Percentiles rank a stretch among this genome's conserved stretches.
These are phyloP conservation scores for Montipora capricornis DNA, from an alignment of 64 coral and sea anemone species.

Conservation along the genomic window DNA sequence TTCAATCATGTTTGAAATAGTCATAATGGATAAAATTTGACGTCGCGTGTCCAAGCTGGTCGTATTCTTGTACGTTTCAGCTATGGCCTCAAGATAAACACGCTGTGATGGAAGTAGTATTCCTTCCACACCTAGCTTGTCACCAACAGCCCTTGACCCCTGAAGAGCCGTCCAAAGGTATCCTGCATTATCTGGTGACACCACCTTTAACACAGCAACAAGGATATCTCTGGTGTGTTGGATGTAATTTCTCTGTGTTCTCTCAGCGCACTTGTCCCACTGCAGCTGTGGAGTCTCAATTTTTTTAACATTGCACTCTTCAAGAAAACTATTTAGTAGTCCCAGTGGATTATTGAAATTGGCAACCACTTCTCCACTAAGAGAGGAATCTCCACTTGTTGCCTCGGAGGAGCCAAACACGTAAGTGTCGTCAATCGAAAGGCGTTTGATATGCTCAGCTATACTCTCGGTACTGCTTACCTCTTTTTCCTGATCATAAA, in stretches of 20 bases:
- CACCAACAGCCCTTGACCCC: slow-evolving; percentile 40
- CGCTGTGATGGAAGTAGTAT: slow-evolving; percentile 19
- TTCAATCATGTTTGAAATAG: background rate
- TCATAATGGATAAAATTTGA: slow-evolving; percentile 54
- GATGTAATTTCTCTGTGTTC: slow-evolving; percentile 27
- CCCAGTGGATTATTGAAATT: background rate
- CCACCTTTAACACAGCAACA: slow-evolving; percentile 2
- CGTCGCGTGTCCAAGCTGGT: slow-evolving; percentile 46
- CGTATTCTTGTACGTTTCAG: slow-evolving; percentile 44
- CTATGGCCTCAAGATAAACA: slow-evolving; percentile 40
- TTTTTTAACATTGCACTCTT: slow-evolving; percentile 3
- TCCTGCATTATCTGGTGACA: slow-evolving; percentile 29
- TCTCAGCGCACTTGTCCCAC: slow-evolving; percentile 13
- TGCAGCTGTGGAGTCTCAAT: background rate
- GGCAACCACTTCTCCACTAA: slow-evolving; percentile 36
- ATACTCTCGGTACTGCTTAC: slow-evolving; percentile 1
- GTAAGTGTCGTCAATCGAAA: background rate
- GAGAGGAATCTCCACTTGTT: slow-evolving; percentile 34
- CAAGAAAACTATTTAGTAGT: slow-evolving; percentile 51
- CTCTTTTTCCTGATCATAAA: background rate
- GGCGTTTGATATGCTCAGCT: background rate
- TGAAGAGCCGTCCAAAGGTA: slow-evolving; percentile 55
- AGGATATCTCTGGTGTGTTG: slow-evolving; percentile 44
- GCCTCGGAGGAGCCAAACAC: slow-evolving; percentile 17
- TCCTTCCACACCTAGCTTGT: slow-evolving; percentile 23